Conservation (phyloP, 2,888 invertebrate species). For the Timandra comae region DNA sequence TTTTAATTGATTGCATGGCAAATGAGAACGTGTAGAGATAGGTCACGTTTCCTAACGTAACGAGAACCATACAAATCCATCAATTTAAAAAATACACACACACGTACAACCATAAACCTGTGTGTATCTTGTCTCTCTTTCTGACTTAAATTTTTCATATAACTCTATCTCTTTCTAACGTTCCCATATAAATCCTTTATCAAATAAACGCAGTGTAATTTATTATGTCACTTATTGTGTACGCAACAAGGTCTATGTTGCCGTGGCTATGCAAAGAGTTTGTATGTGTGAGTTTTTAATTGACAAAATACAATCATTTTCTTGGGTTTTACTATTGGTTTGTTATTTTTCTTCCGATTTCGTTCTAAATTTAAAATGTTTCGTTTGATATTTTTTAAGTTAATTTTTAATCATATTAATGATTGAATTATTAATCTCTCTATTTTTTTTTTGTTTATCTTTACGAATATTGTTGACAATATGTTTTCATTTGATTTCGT, state of each 20-base stretch:
- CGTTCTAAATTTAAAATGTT: no score
- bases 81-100: no score
- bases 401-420: no score
- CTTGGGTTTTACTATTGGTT: slow-evolving; percentile 17
- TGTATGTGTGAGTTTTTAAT: slow-evolving; percentile 54
- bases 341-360: no score
- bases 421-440: no score
- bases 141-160: slow-evolving; percentile 8
- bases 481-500: no score
- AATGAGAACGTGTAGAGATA: slow-evolving; percentile 23
- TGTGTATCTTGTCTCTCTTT: slow-evolving; percentile 25
- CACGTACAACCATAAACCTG: slow-evolving; percentile 20
- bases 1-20: no score
- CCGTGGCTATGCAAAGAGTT: slow-evolving; percentile 11
- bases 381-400: no score
- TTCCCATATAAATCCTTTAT: slow-evolving; percentile 37
- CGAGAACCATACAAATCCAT: no score
- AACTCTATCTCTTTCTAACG: slow-evolving; percentile 23
- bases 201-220: slow-evolving; percentile 14
- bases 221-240: slow-evolving; percentile 9
- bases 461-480: no score
- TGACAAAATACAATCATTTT: slow-evolving; percentile 44
- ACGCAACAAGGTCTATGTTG: slow-evolving; percentile 19
- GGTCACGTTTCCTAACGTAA: slow-evolving; percentile 22
- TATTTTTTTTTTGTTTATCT: no score